Conservation (phyloP, 2,888 invertebrate genomes). For the Loripinus fragilis region DNA sequence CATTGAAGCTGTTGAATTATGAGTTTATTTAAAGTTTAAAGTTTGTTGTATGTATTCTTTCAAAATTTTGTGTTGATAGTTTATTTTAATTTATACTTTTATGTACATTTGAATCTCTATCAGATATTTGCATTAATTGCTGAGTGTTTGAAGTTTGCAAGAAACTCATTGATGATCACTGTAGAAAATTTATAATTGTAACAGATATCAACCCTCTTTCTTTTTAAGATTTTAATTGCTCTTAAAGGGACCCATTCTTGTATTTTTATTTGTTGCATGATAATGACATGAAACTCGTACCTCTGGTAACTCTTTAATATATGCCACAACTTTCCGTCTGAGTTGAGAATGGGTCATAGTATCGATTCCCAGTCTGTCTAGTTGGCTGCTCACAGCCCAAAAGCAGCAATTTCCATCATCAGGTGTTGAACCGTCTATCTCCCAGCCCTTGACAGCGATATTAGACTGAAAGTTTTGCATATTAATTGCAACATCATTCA, state of each 20-base stretch:
- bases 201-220: too few relatives aligned
- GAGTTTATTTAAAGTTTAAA: too few relatives aligned
- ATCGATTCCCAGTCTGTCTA: slow-evolving; percentile 8
- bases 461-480: slow-evolving; percentile 5
- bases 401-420: slow-evolving; percentile 48
- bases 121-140: too few relatives aligned
- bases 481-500: background rate
- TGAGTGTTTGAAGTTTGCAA: too few relatives aligned
- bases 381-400: slow-evolving; percentile 41
- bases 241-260: too few relatives aligned
- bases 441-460: slow-evolving; percentile 33
- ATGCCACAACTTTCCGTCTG: slow-evolving; percentile 24
- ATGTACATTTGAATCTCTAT: too few relatives aligned
- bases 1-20: background rate
- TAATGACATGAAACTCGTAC: background rate
- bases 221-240: too few relatives aligned
- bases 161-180: too few relatives aligned
- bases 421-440: slow-evolving; percentile 34
- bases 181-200: too few relatives aligned
- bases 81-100: background rate
- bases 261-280: too few relatives aligned
- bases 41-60: too few relatives aligned
- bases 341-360: slow-evolving; percentile 27
- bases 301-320: slow-evolving; percentile 28
- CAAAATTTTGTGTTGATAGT: background rate